Percentiles rank a stretch among this genome's conserved stretches.
Evolutionary conservation across 2,113 vertebrate genomes (phyloP).

Genomic region (Delphinus delphis): DNA sequence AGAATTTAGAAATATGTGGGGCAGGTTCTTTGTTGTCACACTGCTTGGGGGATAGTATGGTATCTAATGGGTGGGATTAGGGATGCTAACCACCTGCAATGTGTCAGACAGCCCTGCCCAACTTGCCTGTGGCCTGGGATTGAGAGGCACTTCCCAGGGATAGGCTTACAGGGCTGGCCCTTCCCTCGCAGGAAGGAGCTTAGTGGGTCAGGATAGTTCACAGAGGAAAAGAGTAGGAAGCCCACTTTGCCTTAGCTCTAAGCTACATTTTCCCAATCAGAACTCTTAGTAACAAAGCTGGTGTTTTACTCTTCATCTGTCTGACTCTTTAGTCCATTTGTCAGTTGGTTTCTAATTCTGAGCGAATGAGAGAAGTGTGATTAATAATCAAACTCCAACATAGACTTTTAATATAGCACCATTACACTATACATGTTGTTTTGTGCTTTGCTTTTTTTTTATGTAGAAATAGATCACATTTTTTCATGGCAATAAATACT

Average conservation of each 20-base stretch:
- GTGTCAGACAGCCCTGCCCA: background rate
- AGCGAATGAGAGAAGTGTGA: background rate
- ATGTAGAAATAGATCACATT: background rate
- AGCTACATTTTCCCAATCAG: background rate
- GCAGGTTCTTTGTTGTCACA: background rate
- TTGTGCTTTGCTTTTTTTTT: background rate
- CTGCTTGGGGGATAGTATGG: background rate
- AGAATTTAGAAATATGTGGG: background rate
- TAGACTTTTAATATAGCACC: background rate
- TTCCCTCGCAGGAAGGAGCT: background rate
- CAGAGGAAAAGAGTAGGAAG: background rate
- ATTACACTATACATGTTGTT: background rate
- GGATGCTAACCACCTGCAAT: background rate
- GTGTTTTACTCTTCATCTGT: background rate
- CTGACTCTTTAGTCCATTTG: background rate
- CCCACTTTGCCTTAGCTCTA: background rate
- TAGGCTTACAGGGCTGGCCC: background rate
- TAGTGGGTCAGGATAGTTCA: too few relatives aligned
- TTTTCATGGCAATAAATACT: background rate
- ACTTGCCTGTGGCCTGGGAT: too few relatives aligned
- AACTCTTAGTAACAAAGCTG: background rate
- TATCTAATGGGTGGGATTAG: background rate
- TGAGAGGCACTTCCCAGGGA: background rate
- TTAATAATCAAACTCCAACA: conserved; percentile 16
- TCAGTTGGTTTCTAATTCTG: background rate